Percentiles rank a stretch among this genome's conserved stretches.
Evolutionary conservation across 2,888 invertebrate genomes (phyloP).

Genomic region (Holacanthella duospinosa): DNA sequence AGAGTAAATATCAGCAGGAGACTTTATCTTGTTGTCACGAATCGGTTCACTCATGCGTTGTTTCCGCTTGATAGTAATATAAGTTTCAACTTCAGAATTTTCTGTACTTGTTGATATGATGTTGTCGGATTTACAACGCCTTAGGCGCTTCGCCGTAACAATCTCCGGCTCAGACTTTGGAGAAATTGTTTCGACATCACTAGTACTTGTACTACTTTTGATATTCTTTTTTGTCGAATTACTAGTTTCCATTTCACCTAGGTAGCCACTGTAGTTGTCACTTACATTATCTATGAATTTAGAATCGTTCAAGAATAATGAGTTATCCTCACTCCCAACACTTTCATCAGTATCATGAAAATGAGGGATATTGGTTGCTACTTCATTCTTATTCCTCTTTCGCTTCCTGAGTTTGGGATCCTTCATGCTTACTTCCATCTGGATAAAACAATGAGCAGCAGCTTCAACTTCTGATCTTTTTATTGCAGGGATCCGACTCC

Average conservation of each 20-base stretch:
- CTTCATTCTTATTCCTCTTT: conserved; percentile 10
- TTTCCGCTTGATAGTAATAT: background rate
- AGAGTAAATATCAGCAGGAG: background rate
- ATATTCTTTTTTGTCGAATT: background rate
- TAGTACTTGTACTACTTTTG: background rate
- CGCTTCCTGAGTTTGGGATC: conserved; percentile 2
- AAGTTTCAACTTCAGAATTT: background rate
- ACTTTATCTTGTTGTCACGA: background rate
- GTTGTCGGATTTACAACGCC: background rate
- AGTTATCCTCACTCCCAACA: conserved; percentile 21
- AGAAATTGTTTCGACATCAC: background rate
- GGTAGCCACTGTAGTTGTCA: conserved; percentile 31
- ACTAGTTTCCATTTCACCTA: conserved; percentile 16
- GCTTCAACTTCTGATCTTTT: conserved; percentile 20
- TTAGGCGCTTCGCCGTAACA: no score
- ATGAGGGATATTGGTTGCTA: background rate
- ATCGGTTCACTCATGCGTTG: background rate
- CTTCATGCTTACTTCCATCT: conserved; percentile 12
- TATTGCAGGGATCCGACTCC: conserved; percentile 19
- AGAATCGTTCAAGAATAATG: conserved; percentile 22
- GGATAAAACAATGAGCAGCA: conserved; percentile 23
- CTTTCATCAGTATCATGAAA: conserved; percentile 9
- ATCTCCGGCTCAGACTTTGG: background rate
- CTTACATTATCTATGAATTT: conserved; percentile 25
- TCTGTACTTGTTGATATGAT: background rate